A percentile compares a stretch with the other conserved stretches of the same genome.
Evolutionary conservation across 2,888 invertebrate species (phyloP).

Genomic region (Philonicus albiceps): DNA sequence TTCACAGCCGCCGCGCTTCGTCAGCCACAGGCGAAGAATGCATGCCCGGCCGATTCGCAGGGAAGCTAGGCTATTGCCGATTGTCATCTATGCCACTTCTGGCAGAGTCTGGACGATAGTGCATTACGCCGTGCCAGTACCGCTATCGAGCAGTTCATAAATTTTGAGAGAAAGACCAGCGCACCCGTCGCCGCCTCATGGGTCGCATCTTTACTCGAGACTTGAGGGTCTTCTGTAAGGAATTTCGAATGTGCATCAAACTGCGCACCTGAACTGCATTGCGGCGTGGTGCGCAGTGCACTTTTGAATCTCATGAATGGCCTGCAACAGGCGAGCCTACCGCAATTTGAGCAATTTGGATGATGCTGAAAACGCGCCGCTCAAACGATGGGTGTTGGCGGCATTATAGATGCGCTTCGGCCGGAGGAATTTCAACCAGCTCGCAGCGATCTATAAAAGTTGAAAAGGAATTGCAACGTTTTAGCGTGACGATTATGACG

Average conservation of each 20-base stretch:
- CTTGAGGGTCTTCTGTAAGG: background rate
- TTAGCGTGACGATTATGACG: background rate
- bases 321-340: background rate
- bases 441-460: slow-evolving; percentile 2
- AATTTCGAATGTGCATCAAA: background rate
- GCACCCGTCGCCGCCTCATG: background rate
- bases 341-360: slow-evolving; percentile 33
- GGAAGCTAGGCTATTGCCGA: slow-evolving; percentile 13
- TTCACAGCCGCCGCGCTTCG: slow-evolving; percentile 6
- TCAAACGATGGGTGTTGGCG: background rate
- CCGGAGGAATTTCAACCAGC: slow-evolving; percentile 20
- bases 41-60: background rate
- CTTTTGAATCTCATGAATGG: slow-evolving; percentile 37
- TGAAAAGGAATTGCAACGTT: background rate
- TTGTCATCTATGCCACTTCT: slow-evolving; percentile 26
- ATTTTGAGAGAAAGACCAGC: slow-evolving; percentile 23
- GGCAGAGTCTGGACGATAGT: background rate
- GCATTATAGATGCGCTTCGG: background rate
- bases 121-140: background rate
- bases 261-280: background rate
- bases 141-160: slow-evolving; percentile 13
- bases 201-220: background rate
- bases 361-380: slow-evolving; percentile 14
- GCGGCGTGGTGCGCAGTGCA: background rate
- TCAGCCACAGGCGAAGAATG: slow-evolving; percentile 5